Base-by-base conservation (phyloP, 2,797 vertebrate genomes). In the Cyclura pinguis region DNA sequence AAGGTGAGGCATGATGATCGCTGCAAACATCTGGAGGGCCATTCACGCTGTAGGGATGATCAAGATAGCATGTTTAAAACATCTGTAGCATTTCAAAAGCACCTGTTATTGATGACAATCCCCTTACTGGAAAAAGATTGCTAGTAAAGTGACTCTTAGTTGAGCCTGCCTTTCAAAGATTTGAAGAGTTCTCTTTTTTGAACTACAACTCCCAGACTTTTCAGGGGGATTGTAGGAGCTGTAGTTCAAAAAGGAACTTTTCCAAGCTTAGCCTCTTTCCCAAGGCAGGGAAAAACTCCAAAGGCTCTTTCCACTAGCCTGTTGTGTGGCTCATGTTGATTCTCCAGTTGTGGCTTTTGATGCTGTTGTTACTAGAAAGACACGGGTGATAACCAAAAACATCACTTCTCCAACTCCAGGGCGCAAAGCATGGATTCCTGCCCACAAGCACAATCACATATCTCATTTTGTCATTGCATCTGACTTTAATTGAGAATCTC, bases 401-500 rank as follows among this genome's bases (percentile, higher is more conserved):
- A 35, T 13, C 35, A 67, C 2, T 9, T 18, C 42, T 10, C 38
- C 85, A 32, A 42, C n/a, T 73, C 35, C 50, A 22, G 69, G 4
- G 50, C 5, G 20, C 64, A 42, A 67, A 38, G 27, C n/a, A 4
- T 12, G 12, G 29, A 8, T 7, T n/a, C 24, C 80, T 78, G 32
- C 12, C 29, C 47, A 85, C 84, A 59, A 78, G 67, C 52, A 85
- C 64, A 88, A 62, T 6, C 80, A 13, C 4, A 88, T 18, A 1
- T n/a, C 24, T n/a, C 0, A 14, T 24, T 32, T 78, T 50, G 35
- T 69, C 78, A 78, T 62, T 62, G 42, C 47, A 86, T 72, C 72
- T 62, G 80, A 87, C 88, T 92, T 87, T 89, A 92, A 87, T 89
- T 32, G 73, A 73, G 88, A 83, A 81, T 89, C 80, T 29, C 13